A percentile compares a stretch with the other conserved stretches of the same genome.
Conservation (phyloP, 2,888 invertebrate genomes). For the Caenorhabditis parvicauda region DNA sequence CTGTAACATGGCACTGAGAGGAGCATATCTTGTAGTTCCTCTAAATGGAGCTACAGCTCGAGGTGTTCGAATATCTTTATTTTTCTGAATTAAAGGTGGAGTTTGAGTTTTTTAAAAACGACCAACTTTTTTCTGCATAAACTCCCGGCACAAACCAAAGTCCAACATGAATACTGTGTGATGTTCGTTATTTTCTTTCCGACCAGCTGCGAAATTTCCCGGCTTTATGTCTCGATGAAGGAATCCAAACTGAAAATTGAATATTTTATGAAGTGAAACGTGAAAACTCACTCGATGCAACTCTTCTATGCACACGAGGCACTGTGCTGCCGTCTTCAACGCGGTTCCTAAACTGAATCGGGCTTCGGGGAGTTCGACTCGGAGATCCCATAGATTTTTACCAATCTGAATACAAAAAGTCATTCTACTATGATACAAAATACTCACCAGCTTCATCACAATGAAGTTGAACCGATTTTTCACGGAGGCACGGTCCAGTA, state of each 20-base stretch:
- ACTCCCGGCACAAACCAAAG: constrained; percentile 51
- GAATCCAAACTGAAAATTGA: constrained; percentile 38
- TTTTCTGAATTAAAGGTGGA: constrained; percentile 1
- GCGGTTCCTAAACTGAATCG: constrained; percentile 34
- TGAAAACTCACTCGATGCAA: constrained; percentile 36
- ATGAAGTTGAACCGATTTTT: constrained; percentile 44
- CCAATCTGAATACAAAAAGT: constrained; percentile 30
- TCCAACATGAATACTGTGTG: constrained; percentile 51
- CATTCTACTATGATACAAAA: neutral
- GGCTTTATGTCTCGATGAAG: constrained; percentile 51
- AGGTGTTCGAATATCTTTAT: constrained; percentile 45
- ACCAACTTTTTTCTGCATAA: constrained; percentile 20
- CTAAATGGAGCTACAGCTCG: constrained; percentile 45
- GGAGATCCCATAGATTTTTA: constrained; percentile 50
- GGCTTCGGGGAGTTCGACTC: constrained; percentile 29
- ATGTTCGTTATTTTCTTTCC: constrained; percentile 32
- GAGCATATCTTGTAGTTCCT: constrained; percentile 53
- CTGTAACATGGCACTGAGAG: constrained; percentile 39
- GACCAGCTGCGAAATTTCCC: constrained; percentile 48
- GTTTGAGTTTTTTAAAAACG: neutral
- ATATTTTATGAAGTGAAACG: too few species aligned
- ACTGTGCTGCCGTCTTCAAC: constrained; percentile 35
- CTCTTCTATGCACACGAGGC: constrained; percentile 37
- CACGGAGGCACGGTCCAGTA: constrained; percentile 45
- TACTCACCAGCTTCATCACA: constrained; percentile 45